A percentile compares a stretch with the other conserved stretches of the same genome.
These are phyloP conservation scores for Cirrhinus molitorella DNA, from an alignment of 2,797 vertebrate genomes.

Conservation along the genomic window DNA sequence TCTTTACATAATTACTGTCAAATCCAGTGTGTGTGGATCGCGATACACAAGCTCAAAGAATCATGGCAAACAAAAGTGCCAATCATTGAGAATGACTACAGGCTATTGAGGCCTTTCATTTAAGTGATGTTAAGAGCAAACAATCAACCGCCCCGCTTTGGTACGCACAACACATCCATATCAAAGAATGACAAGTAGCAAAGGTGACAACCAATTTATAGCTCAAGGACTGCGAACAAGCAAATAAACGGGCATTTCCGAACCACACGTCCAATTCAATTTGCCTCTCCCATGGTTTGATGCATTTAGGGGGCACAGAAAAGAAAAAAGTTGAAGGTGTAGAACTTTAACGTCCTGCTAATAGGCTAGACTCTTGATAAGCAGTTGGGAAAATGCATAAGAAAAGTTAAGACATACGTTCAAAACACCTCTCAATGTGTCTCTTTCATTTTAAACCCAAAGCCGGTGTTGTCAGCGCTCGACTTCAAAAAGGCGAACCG, in stretches of 20 bases:
- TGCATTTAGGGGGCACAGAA: constrained; percentile 51
- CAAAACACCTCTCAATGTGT: constrained; percentile 55
- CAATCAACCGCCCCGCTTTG: constrained; percentile 69
- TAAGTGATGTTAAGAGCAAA: constrained; percentile 77
- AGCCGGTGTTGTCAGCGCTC: constrained; percentile 67
- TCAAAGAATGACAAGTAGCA: constrained; percentile 75
- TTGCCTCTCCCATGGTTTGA: constrained; percentile 73
- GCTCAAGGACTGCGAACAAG: constrained; percentile 78
- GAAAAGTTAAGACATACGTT: constrained; percentile 51
- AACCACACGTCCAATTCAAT: constrained; percentile 74
- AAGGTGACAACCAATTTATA: constrained; percentile 82
- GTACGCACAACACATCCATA: constrained; percentile 65
- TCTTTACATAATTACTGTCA: constrained; percentile 36
- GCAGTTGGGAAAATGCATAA: constrained; percentile 57
- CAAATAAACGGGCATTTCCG: constrained; percentile 79
- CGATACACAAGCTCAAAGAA: constrained; percentile 31
- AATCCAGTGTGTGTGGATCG: constrained; percentile 8
- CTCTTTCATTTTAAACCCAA: constrained; percentile 58
- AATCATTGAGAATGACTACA: constrained; percentile 66
- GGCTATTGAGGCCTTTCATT: constrained; percentile 69
- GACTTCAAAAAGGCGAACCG: constrained; percentile 59
- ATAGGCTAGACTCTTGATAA: constrained; percentile 50
- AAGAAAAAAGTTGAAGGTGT: constrained; percentile 64
- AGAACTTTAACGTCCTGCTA: constrained; percentile 74
- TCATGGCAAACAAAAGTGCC: constrained; percentile 66